Conservation (phyloP, 1,140 invertebrate species). For the Maniola jurtina region DNA sequence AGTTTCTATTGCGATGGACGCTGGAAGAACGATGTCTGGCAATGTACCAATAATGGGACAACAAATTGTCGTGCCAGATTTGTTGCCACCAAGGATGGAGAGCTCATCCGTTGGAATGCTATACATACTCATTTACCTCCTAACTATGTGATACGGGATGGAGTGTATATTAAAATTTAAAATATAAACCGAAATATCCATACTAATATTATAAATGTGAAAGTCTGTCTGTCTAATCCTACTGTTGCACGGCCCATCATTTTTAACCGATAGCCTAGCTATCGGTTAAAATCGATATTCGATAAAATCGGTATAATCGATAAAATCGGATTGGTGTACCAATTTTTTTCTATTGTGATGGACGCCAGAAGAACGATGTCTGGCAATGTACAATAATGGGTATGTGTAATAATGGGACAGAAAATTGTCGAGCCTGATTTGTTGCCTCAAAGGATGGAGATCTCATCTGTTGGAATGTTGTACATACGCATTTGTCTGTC, state of each 20-base stretch:
- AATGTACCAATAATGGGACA: neutral
- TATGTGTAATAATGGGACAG: neutral
- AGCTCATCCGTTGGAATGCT: neutral
- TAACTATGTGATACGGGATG: conserved; percentile 30
- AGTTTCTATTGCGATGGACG: conserved; percentile 20
- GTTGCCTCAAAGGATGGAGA: conserved; percentile 3
- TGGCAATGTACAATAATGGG: conserved; percentile 1
- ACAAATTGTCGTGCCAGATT: conserved; percentile 15
- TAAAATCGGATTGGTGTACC: no score
- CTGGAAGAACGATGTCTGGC: conserved; percentile 5
- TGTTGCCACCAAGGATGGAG: conserved; percentile 2
- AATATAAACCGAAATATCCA: neutral
- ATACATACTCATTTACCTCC: conserved; percentile 37
- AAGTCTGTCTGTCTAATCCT: no score
- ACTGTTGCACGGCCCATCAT: no score
- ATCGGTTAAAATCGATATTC: no score
- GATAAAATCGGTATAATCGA: no score
- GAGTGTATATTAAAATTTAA: conserved; percentile 26
- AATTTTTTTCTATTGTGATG: conserved; percentile 15
- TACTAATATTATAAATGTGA: no score
- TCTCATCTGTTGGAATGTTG: neutral
- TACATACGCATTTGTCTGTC: conserved; percentile 37
- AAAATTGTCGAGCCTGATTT: conserved; percentile 13
- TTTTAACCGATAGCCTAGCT: no score
- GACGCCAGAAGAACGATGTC: conserved; percentile 1